These are phyloP conservation scores for Siphamia tubifer DNA, from an alignment of 2,113 vertebrate genomes.

Conservation along the genomic window DNA sequence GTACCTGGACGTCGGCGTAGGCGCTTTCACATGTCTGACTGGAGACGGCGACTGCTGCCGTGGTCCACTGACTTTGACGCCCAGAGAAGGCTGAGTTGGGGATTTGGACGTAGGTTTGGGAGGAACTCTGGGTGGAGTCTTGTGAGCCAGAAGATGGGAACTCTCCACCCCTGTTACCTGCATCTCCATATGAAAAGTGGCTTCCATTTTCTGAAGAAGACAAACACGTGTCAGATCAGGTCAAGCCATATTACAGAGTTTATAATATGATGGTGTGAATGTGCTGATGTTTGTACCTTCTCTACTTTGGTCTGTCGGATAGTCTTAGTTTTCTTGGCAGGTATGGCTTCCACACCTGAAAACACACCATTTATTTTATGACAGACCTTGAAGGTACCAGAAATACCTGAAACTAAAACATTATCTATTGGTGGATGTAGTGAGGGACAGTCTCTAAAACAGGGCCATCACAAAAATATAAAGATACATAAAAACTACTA, in stretches of 20 bases:
- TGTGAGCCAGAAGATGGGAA: slow-evolving; percentile 87
- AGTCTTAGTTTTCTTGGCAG: slow-evolving; percentile 98
- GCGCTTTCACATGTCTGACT: slow-evolving; percentile 92
- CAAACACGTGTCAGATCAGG: not conserved
- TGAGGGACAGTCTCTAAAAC: too few species aligned
- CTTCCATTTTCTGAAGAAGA: slow-evolving; percentile 84
- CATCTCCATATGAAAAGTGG: slow-evolving; percentile 92
- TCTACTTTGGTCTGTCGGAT: slow-evolving; percentile 89
- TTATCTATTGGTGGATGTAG: too few species aligned
- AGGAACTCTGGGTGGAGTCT: slow-evolving; percentile 91
- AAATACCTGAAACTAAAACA: too few species aligned
- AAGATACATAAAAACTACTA: too few species aligned
- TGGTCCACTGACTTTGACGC: slow-evolving; percentile 81
- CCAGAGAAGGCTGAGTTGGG: slow-evolving; percentile 82
- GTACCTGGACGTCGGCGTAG: slow-evolving; percentile 92
- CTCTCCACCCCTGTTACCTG: slow-evolving; percentile 79
- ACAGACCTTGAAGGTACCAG: too few species aligned
- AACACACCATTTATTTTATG: not conserved
- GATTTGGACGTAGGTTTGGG: slow-evolving; percentile 91
- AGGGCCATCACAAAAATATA: too few species aligned
- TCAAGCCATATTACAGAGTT: too few species aligned
- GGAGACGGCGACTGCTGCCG: slow-evolving; percentile 95
- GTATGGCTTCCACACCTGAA: slow-evolving; percentile 91
- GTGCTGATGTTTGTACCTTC: slow-evolving; percentile 80
- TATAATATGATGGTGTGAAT: too few species aligned